These are phyloP conservation scores for Rhea pennata DNA, from an alignment of 2,113 vertebrate species.

Conservation along the genomic window DNA sequence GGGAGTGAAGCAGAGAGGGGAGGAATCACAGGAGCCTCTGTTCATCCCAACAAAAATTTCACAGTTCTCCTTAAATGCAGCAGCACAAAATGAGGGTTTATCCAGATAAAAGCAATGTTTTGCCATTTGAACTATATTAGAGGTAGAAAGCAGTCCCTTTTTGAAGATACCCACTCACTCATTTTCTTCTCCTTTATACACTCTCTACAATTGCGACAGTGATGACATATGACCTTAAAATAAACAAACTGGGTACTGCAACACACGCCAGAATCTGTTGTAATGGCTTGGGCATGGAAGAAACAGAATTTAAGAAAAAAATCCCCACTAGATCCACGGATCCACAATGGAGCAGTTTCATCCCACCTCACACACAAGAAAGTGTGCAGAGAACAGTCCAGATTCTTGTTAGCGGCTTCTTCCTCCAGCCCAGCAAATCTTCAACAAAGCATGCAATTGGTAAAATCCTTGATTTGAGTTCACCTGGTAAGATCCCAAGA, in stretches of 20 bases:
- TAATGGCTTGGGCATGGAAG: background rate
- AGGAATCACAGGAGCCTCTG: background rate
- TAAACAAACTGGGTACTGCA: background rate
- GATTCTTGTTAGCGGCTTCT: background rate
- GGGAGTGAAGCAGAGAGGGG: background rate
- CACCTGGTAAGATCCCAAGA: background rate
- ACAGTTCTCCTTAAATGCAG: background rate
- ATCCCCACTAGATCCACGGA: background rate
- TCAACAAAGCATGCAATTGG: background rate
- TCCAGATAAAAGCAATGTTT: background rate
- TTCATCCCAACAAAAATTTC: background rate
- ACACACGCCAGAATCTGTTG: background rate
- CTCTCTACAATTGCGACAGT: background rate
- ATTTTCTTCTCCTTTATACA: background rate
- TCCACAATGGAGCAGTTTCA: background rate
- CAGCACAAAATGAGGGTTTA: background rate
- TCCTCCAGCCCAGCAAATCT: background rate
- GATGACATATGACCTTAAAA: background rate
- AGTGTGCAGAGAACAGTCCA: background rate
- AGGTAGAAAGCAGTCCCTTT: background rate
- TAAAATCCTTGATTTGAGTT: background rate
- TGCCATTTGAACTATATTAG: background rate
- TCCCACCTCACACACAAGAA: background rate
- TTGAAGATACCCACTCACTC: background rate
- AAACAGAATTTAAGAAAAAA: background rate